Base-by-base conservation (phyloP, 2,797 vertebrate species). In the Psittacula echo region DNA sequence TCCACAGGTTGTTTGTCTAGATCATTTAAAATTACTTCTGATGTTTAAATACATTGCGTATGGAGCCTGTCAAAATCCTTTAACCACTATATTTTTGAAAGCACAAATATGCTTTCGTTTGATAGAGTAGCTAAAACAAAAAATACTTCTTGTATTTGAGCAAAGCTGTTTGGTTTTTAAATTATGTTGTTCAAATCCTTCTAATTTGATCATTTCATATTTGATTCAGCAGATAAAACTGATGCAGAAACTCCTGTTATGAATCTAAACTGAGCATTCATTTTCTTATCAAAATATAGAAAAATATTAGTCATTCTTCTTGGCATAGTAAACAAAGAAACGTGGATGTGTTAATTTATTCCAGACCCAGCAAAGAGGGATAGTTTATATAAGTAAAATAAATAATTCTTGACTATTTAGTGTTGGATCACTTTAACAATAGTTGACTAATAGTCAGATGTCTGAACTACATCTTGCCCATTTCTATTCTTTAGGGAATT, bases 231-330 rank as follows among this genome's bases (percentile, higher is more conserved):
- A 26, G 54, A 91, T 82, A 87, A 75, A 93, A 95, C 92, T 29
- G 53, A 91, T 85, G 71, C 60, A 96, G 94, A 85, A 93, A 96
- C 93, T 87, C 34, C 67, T 90, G 89, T 95, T 95, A 72, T 53
- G 87, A 97, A 94, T 92, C 68, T 94, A 81, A 94, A 89, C 42
- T 29, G 72, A 96, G 87, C 66, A 74, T 90, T 96, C 58, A 89
- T 95, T 94, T 94, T 94, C 85, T 89, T 95, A 95, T 94, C 81
- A 96, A 96, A 97, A 96, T 96, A 97, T 94, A 87, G 7, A 96
- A 94, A 89, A 91, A 95, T 96, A 93, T 96, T 95, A 90, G 61
- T 94, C 87, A 97, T 94, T 90, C 77, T 93, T 84, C 32, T 94
- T 97, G 95, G 93, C 94, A 72, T 72, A 93, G 48, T 94, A 94